These are phyloP conservation scores for Campoletis raptor DNA, from an alignment of 2,888 invertebrate species.

Conservation along the genomic window DNA sequence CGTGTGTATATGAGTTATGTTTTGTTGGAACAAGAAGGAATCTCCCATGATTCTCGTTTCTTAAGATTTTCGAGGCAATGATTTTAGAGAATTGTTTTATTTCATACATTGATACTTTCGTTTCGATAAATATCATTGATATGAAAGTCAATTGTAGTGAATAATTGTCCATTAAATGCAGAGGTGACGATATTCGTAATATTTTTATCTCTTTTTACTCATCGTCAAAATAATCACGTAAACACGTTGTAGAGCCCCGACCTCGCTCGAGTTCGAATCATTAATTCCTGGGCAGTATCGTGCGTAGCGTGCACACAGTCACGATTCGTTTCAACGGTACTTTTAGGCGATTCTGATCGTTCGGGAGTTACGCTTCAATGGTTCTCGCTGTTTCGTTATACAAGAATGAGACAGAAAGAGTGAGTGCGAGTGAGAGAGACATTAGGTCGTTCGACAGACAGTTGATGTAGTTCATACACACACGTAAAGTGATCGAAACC, in stretches of 20 bases:
- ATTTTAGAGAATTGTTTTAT: neutral
- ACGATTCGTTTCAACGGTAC: slow-evolving; percentile 58
- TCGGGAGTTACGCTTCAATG: slow-evolving; percentile 57
- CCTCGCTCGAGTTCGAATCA: slow-evolving; percentile 52
- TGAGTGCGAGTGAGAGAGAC: slow-evolving; percentile 9
- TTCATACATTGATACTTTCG: neutral
- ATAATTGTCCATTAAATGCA: neutral
- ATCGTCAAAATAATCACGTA: slow-evolving; percentile 32
- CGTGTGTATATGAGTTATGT: neutral
- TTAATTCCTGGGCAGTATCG: slow-evolving; percentile 33
- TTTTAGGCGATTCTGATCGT: slow-evolving; percentile 49
- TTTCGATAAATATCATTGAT: neutral
- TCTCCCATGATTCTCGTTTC: neutral
- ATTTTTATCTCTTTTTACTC: neutral
- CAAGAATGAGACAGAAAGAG: slow-evolving; percentile 5
- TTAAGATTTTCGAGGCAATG: neutral
- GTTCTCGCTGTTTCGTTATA: slow-evolving; percentile 36
- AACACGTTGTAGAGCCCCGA: slow-evolving; percentile 8
- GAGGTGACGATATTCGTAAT: neutral
- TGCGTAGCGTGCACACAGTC: slow-evolving; percentile 41
- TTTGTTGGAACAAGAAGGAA: neutral
- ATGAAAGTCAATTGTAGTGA: neutral
- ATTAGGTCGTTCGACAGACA: slow-evolving; percentile 43
- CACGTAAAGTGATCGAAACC: slow-evolving; percentile 26
- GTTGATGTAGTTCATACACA: slow-evolving; percentile 23